Percentiles rank a stretch among this genome's conserved stretches.
These are phyloP conservation scores for Acanthopleura granulata DNA, from an alignment of 2,888 invertebrate species.

Conservation along the genomic window DNA sequence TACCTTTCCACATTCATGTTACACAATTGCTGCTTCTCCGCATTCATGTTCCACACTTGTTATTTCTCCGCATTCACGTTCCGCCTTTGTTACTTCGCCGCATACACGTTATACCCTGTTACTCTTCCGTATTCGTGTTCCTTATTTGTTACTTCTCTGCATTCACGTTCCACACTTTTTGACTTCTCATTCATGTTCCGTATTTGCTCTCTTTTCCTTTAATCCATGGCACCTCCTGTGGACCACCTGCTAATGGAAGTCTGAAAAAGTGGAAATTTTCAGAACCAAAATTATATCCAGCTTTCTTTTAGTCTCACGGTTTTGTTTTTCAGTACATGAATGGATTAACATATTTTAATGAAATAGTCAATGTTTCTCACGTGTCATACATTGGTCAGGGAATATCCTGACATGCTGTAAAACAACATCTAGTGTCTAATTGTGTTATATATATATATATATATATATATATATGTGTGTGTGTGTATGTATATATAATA, in stretches of 20 bases:
- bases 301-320: too few species aligned
- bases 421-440: background rate
- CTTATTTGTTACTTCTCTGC: background rate
- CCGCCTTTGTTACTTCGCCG: background rate
- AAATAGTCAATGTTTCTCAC: too few species aligned
- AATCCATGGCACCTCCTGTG: too few species aligned
- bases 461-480: background rate
- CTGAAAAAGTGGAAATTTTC: too few species aligned
- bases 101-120: too few species aligned
- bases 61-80: background rate
- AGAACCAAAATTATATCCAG: too few species aligned
- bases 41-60: background rate
- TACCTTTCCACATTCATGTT: background rate
- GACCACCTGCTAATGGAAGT: too few species aligned
- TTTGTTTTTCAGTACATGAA: too few species aligned
- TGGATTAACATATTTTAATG: too few species aligned
- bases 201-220: too few species aligned
- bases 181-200: background rate
- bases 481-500: constrained; percentile 13
- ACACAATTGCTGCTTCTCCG: background rate
- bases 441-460: constrained; percentile 17
- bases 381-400: background rate
- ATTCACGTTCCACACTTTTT: background rate
- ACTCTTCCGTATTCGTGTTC: too few species aligned
- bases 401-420: background rate